Evolutionary conservation across 2,113 vertebrate species (phyloP), one percentile per base, ranked within the genome.

Genomic region (Ophiodon elongatus): DNA sequence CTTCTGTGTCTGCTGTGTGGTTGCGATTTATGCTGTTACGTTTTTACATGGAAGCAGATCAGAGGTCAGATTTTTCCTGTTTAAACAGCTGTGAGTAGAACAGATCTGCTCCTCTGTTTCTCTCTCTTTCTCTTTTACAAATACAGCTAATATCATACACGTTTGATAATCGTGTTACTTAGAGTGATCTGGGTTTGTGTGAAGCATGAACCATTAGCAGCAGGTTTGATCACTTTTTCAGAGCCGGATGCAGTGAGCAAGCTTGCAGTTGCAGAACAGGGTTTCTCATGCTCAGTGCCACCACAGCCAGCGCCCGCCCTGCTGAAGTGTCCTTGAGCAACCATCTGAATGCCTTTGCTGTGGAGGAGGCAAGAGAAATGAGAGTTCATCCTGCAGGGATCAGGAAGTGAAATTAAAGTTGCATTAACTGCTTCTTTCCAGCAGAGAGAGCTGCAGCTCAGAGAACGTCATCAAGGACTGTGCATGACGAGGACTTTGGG

Each of bases 401-500:
- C 29, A 4, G 1, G 14, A 8, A 66, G 27, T n/a, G 0, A 84
- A 19, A 41, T 25, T 0, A 37, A 64, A 63, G 23, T 27, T 84
- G 90, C 50, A 72, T 33, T 73, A 31, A 11, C 78, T 13, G n/a
- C 52, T 60, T 79, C 8, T 43, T 1, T 78, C 88, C 92, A 88
- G 85, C 88, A 92, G 93, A 88, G 89, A 15, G 85, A 2, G 89
- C 83, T 82, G 73, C 75, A 70, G 81, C 71, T 75, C 82, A 43
- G 68, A 70, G 35, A 63, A 84, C 43, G 50, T 37, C 50, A 47
- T 1, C 0, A 1, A 52, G 35, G 17, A 9, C 17, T 0, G 3
- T 4, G 39, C 52, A 29, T 35, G 1, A n/a, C 0, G 0, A 73
- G 54, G 43, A 82, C 50, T 54, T 45, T 33, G 66, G 37, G 72